Evolutionary conservation across 2,888 invertebrate species (phyloP).

Genomic region (Synanthedon andrenaeformis): DNA sequence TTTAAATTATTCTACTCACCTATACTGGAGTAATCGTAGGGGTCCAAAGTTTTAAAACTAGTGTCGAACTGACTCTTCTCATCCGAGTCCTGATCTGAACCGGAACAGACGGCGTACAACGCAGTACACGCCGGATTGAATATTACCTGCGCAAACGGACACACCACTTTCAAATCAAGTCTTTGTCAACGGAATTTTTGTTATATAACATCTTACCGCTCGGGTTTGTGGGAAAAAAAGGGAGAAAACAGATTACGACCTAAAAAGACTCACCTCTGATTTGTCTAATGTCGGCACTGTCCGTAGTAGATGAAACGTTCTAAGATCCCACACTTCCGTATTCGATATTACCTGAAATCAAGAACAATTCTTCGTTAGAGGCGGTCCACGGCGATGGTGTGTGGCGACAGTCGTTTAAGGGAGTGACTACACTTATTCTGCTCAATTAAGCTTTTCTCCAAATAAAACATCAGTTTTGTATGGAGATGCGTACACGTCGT

Average conservation of each 20-base stretch:
- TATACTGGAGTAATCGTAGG: conserved; percentile 93
- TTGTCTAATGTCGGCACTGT: conserved; percentile 95
- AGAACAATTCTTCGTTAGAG: not conserved
- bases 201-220: too few relatives aligned
- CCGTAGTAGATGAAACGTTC: conserved; percentile 92
- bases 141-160: conserved; percentile 63
- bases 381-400: not conserved
- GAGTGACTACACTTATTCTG: too few relatives aligned
- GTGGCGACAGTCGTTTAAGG: too few relatives aligned
- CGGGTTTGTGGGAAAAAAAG: too few relatives aligned
- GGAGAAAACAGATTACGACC: too few relatives aligned
- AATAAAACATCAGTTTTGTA: too few relatives aligned
- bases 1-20: conserved; percentile 51
- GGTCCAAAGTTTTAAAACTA: conserved; percentile 95
- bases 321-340: conserved; percentile 97
- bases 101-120: conserved; percentile 87
- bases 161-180: too few relatives aligned
- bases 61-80: conserved; percentile 85
- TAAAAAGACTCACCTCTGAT: conserved; percentile 73
- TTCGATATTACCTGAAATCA: conserved; percentile 86
- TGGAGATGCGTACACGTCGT: too few relatives aligned
- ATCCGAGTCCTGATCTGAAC: conserved; percentile 80
- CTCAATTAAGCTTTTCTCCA: too few relatives aligned
- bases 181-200: not conserved
- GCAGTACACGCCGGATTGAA: conserved; percentile 91